phyloP scores from a whole-genome alignment of 2,113 vertebrate genomes.

The Trachemys scripta region DNA sequence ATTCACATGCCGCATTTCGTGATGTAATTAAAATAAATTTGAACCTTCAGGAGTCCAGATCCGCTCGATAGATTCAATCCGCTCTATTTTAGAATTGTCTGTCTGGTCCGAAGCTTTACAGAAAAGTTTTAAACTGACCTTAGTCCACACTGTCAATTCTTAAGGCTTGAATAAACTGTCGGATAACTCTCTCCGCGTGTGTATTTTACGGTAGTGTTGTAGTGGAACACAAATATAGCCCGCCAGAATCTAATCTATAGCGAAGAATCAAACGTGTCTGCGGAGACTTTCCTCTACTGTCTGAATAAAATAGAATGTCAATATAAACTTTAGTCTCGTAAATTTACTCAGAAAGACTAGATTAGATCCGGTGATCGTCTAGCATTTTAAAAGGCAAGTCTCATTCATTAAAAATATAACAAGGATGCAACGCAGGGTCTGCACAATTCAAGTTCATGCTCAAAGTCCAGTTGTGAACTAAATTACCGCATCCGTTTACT shows the following conservation, averaged over 20 bases:
- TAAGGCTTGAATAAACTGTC: rapidly evolving
- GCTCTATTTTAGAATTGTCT: neutral
- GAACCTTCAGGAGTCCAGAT: neutral
- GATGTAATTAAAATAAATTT: neutral
- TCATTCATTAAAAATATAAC: neutral
- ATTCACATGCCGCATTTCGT: neutral
- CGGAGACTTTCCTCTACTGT: rapidly evolving
- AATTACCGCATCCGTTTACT: neutral
- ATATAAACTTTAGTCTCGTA: neutral
- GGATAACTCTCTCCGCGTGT: neutral
- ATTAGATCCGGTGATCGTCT: neutral
- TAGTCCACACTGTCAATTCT: neutral
- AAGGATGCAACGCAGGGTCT: neutral
- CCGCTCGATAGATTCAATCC: neutral
- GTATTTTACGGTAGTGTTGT: neutral
- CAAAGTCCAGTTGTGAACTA: neutral
- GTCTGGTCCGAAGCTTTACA: neutral
- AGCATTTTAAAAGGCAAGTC: neutral
- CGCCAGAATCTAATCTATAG: neutral
- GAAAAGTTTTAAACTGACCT: neutral
- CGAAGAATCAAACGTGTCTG: rapidly evolving
- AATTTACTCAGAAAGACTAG: neutral
- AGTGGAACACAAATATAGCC: neutral
- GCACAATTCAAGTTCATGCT: neutral
- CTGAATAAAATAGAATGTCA: neutral